Percentiles rank a stretch among this genome's conserved stretches.
Conservation (phyloP, 1,140 invertebrate genomes). For the Aethina tumida region DNA sequence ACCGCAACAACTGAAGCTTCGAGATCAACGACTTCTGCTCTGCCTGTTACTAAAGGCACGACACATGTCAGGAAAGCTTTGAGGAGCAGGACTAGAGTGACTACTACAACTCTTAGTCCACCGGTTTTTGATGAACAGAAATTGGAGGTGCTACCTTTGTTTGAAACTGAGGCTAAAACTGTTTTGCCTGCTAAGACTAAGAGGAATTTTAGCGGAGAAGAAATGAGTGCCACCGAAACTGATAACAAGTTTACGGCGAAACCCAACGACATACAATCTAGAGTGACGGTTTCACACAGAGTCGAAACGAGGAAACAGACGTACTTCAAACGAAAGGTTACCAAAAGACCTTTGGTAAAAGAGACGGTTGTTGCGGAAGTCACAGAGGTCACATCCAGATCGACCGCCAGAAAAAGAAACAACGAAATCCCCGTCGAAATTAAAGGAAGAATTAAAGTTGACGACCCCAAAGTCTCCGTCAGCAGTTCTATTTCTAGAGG, state of each 20-base stretch:
- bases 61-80: background rate
- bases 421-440: conserved; percentile 7
- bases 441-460: conserved; percentile 10
- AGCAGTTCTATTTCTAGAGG: conserved; percentile 11
- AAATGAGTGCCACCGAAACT: conserved; percentile 20
- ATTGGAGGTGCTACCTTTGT: conserved; percentile 30
- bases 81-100: background rate
- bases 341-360: conserved; percentile 16
- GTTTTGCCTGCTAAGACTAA: conserved; percentile 4
- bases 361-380: conserved; percentile 29
- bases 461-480: conserved; percentile 2
- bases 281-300: background rate
- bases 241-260: conserved; percentile 16
- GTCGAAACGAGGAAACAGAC: conserved; percentile 10
- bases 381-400: conserved; percentile 27
- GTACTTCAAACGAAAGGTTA: conserved; percentile 13
- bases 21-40: background rate
- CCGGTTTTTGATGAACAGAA: conserved; percentile 27
- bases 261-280: conserved; percentile 1
- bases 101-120: conserved; percentile 6
- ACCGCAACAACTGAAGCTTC: conserved; percentile 9
- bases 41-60: conserved; percentile 2
- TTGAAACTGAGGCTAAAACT: conserved; percentile 27
- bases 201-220: conserved; percentile 4
- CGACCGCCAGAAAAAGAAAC: conserved; percentile 23